Evolutionary conservation across 2,888 invertebrate genomes (phyloP).

Genomic region (Rotaria sp.): DNA sequence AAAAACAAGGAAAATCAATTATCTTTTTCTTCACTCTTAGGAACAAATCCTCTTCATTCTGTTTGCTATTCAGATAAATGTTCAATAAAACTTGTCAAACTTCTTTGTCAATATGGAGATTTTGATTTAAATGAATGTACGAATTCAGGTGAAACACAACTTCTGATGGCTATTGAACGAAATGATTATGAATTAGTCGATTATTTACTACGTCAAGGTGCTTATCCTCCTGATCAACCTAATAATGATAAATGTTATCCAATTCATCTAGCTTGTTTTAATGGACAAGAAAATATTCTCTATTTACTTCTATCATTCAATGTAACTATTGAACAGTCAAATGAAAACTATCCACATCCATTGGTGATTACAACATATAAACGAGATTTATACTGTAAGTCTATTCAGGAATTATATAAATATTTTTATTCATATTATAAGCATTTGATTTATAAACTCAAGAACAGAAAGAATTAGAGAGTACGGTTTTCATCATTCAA

Average conservation of each 20-base stretch:
- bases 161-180: neutral
- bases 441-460: no score
- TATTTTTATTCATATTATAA: no score
- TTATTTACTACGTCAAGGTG: neutral
- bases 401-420: no score
- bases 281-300: neutral
- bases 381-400: neutral
- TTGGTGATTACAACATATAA: slow-evolving; percentile 27
- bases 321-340: neutral
- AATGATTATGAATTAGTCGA: slow-evolving; percentile 20
- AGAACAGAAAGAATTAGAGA: no score
- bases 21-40: neutral
- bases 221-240: neutral
- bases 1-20: neutral
- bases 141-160: neutral
- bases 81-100: neutral
- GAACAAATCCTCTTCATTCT: slow-evolving; percentile 8
- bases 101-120: neutral
- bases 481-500: no score
- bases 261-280: slow-evolving; percentile 14
- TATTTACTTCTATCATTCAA: neutral
- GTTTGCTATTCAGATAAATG: slow-evolving; percentile 16
- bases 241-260: slow-evolving; percentile 5
- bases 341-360: slow-evolving; percentile 30
- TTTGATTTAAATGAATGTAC: slow-evolving; percentile 17